phyloP scores from a whole-genome alignment of 1,140 invertebrate genomes.

The Wasmannia auropunctata region DNA sequence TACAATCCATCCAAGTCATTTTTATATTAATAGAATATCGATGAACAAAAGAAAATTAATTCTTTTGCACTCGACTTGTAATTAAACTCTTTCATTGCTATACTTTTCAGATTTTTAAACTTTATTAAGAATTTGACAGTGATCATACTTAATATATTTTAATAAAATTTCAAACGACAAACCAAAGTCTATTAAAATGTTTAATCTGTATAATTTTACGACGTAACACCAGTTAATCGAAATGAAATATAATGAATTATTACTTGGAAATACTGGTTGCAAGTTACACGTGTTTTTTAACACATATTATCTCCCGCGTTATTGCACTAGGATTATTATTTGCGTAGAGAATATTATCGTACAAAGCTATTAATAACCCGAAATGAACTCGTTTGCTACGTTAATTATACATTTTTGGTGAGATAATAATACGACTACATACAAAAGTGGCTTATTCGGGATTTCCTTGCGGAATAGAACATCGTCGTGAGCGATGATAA shows the following conservation, averaged over 20 bases:
- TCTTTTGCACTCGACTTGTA: background rate
- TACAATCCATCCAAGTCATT: background rate
- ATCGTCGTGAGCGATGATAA: background rate
- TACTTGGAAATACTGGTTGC: background rate
- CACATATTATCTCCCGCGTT: conserved; percentile 4
- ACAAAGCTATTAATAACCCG: conserved; percentile 57
- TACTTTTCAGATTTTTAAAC: background rate
- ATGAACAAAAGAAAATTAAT: background rate
- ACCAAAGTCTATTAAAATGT: background rate
- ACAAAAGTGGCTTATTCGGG: background rate
- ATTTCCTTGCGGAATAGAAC: background rate
- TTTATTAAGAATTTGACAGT: background rate
- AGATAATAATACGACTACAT: conserved; percentile 5
- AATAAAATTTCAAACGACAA: background rate
- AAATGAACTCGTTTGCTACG: background rate
- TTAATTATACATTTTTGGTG: background rate
- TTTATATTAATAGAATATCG: background rate
- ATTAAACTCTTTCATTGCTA: background rate
- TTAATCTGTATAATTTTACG: background rate
- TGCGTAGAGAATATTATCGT: conserved; percentile 49
- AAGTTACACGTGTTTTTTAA: background rate
- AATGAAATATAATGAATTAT: background rate
- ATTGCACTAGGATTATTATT: conserved; percentile 13
- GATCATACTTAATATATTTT: background rate
- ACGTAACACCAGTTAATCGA: background rate